Conservation (phyloP, 2,888 invertebrate species). For the Amiota communis region DNA sequence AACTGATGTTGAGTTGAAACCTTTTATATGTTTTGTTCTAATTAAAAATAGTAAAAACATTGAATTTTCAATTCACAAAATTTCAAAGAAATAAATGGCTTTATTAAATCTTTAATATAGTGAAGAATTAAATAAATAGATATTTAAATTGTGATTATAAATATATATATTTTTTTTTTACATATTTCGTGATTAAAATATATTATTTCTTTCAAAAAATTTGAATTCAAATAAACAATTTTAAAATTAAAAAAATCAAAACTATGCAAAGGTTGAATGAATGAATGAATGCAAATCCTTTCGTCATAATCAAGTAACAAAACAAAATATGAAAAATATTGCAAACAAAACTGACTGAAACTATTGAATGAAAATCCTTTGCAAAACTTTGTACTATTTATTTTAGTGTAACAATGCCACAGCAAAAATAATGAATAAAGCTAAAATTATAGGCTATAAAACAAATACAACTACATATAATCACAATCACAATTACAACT, state of each 20-base stretch:
- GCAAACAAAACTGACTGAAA: not conserved
- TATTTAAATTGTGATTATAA: too few species aligned
- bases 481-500: slow-evolving; percentile 38
- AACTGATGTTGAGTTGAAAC: not conserved
- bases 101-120: too few species aligned
- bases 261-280: too few species aligned
- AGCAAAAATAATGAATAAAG: slow-evolving; percentile 38
- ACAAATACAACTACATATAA: slow-evolving; percentile 45
- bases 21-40: not conserved
- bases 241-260: not conserved
- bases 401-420: slow-evolving; percentile 27
- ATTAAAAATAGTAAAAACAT: not conserved
- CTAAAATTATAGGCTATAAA: slow-evolving; percentile 47
- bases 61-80: too few species aligned
- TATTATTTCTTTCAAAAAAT: not conserved
- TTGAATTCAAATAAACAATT: not conserved
- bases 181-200: not conserved
- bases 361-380: not conserved
- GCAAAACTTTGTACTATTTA: not conserved
- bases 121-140: too few species aligned
- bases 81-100: too few species aligned
- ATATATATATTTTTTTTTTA: not conserved
- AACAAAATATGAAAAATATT: not conserved
- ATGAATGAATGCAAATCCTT: not conserved
- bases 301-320: too few species aligned